Evolutionary conservation across 2,113 vertebrate genomes (phyloP), one percentile per base, ranked within the genome.

Genomic region (Lethenteron reissneri): DNA sequence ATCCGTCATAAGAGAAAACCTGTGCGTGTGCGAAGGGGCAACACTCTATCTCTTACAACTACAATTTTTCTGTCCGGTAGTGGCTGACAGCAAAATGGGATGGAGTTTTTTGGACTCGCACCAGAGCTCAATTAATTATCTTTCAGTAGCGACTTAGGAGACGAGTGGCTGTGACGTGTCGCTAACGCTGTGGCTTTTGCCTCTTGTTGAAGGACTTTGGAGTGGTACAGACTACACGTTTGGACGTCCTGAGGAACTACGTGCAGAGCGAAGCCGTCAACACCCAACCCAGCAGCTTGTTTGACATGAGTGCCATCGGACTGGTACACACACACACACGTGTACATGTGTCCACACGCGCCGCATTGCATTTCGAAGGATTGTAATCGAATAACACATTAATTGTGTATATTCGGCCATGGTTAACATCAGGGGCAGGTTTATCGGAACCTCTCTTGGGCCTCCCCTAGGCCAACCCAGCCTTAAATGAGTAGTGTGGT

Each of bases 301-400:
- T 94, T 25, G 87, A 90, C 77, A 84, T 90, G 77, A 86, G 86
- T 74, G 88, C 86, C 1, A 82, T 91, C 0, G 88, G 85, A 8
- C 74, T 91, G 86, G 89, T 91, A 76, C 78, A 41, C 41, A 41
- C 41, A 19, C 17, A 41, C 41, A 41, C 41, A 41, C 41, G 41
- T 41, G 82, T 72, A 8, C 15, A 41, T 68, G 41, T 2, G 11
- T 15, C 2, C 62, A 56, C 41, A 13, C 12, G 8, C 15, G 62
- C 62, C 15, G 8, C 62, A 8, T 19, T 68, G 19, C 15, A 19
- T 15, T 68, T 68, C 8, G 62, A 68, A 19, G 19, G 19, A 41
- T 41, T 41, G 41, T 41, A 7, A 5, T 41, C 41, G 41, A 41
- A 7, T 41, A 41, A 41, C 41, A 41, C 6, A 19, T 19, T 19